phyloP scores from a whole-genome alignment of 2,113 vertebrate genomes.

The Siniperca chuatsi region DNA sequence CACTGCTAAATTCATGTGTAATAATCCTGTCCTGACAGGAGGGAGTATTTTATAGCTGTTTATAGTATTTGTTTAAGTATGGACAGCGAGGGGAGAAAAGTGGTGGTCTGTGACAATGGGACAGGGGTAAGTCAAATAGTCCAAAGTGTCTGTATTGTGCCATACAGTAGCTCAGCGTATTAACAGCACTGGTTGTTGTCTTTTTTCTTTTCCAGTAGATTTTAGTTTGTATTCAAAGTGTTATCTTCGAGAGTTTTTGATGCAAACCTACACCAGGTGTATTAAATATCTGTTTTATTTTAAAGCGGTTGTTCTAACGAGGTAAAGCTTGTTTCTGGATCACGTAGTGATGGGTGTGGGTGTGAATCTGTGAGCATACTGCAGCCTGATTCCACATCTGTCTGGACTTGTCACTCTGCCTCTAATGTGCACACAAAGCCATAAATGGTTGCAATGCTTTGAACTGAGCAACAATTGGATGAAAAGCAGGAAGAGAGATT shows the following conservation, averaged over 20 bases:
- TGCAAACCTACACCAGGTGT: neutral
- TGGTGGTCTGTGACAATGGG: slow-evolving; percentile 97
- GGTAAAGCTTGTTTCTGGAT: neutral
- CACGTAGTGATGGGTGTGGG: slow-evolving; percentile 25
- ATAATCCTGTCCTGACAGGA: slow-evolving; percentile 29
- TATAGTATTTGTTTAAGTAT: slow-evolving; percentile 73
- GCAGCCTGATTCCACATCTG: slow-evolving; percentile 63
- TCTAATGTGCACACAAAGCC: slow-evolving; percentile 60
- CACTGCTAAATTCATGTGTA: slow-evolving; percentile 24
- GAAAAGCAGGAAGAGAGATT: slow-evolving; percentile 65
- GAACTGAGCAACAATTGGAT: slow-evolving; percentile 67
- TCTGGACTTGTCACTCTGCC: slow-evolving; percentile 75
- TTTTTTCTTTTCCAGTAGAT: neutral
- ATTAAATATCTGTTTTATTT: neutral
- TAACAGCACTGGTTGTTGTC: neutral
- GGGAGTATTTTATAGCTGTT: slow-evolving; percentile 20
- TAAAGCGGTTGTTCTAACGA: neutral
- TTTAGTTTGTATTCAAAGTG: neutral
- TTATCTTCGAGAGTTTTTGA: neutral
- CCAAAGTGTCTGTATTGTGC: neutral
- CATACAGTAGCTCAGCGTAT: neutral
- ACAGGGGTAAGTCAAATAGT: slow-evolving; percentile 89
- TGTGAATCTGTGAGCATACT: slow-evolving; percentile 50
- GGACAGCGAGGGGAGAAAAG: slow-evolving; percentile 93
- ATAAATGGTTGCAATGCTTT: slow-evolving; percentile 78